phyloP scores from a whole-genome alignment of 2,797 vertebrate genomes.

The Dallia pectoralis region DNA sequence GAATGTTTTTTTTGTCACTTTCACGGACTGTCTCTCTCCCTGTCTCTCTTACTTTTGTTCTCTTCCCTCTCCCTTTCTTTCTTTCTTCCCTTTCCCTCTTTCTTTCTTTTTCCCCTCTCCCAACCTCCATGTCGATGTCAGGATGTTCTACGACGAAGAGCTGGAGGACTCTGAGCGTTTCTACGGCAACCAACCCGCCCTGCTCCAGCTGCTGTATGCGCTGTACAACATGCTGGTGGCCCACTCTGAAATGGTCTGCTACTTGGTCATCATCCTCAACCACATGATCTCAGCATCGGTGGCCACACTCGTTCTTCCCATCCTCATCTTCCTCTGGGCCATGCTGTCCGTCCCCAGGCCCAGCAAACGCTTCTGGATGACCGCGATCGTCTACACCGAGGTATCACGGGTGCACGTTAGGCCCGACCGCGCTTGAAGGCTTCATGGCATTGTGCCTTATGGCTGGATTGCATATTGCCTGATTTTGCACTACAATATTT shows the following conservation, averaged over 20 bases:
- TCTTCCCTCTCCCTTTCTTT: no score
- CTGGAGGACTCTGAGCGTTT: constrained; percentile 89
- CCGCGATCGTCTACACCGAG: constrained; percentile 95
- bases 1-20: background rate
- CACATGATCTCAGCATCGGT: constrained; percentile 93
- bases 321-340: constrained; percentile 94
- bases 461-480: no score
- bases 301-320: constrained; percentile 88
- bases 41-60: background rate
- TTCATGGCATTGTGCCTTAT: no score
- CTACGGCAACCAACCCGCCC: constrained; percentile 84
- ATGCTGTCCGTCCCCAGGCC: constrained; percentile 92
- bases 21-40: background rate
- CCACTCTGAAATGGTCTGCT: constrained; percentile 87
- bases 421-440: background rate
- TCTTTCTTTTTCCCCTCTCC: background rate
- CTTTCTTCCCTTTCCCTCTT: no score
- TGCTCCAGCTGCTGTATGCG: constrained; percentile 87
- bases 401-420: constrained; percentile 56
- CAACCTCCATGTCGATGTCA: constrained; percentile 42
- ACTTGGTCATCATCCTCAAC: constrained; percentile 88
- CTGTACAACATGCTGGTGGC: constrained; percentile 91
- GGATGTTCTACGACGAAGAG: constrained; percentile 88
- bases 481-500: no score
- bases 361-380: constrained; percentile 97